These are phyloP conservation scores for Argyresthia goedartella DNA, from an alignment of 2,888 invertebrate species.

Conservation along the genomic window DNA sequence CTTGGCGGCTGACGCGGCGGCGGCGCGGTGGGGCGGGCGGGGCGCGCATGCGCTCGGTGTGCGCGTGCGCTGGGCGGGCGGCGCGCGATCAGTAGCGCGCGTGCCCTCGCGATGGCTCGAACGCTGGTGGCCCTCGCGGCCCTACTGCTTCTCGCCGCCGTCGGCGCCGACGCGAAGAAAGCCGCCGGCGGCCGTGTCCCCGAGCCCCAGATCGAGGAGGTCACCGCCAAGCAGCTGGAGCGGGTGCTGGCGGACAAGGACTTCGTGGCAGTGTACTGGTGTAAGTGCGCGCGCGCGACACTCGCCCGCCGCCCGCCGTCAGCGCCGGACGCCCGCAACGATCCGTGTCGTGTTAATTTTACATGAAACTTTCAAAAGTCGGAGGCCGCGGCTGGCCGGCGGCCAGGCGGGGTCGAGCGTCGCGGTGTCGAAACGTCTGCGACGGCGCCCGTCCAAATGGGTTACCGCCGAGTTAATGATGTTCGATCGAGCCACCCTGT, in stretches of 20 bases:
- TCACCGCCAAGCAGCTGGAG: slow-evolving; percentile 93
- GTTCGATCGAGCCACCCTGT: slow-evolving; percentile 38
- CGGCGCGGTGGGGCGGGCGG: slow-evolving; percentile 17
- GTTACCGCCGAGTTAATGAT: slow-evolving; percentile 58
- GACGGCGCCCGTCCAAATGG: slow-evolving; percentile 55
- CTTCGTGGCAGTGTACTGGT: slow-evolving; percentile 96
- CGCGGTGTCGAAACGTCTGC: slow-evolving; percentile 46
- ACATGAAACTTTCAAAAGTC: slow-evolving; percentile 20
- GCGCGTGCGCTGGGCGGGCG: slow-evolving; percentile 31
- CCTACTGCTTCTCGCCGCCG: slow-evolving; percentile 67
- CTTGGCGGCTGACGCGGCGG: slow-evolving; percentile 19
- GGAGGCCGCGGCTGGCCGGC: slow-evolving; percentile 25
- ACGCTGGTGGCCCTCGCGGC: slow-evolving; percentile 61
- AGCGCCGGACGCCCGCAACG: slow-evolving; percentile 35
- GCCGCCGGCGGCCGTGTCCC: slow-evolving; percentile 44
- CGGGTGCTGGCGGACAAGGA: slow-evolving; percentile 91
- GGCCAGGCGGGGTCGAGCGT: slow-evolving; percentile 37
- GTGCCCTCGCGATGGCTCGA: slow-evolving; percentile 67
- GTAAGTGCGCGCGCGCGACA: slow-evolving; percentile 76
- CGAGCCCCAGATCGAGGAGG: slow-evolving; percentile 92
- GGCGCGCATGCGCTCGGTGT: slow-evolving; percentile 25
- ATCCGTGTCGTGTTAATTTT: slow-evolving; percentile 28
- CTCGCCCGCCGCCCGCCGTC: slow-evolving; percentile 27
- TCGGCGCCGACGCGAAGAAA: slow-evolving; percentile 31
- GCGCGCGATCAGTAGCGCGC: slow-evolving; percentile 54